Base-by-base conservation (phyloP, 2,888 invertebrate genomes). In the Ptychoptera contaminata region DNA sequence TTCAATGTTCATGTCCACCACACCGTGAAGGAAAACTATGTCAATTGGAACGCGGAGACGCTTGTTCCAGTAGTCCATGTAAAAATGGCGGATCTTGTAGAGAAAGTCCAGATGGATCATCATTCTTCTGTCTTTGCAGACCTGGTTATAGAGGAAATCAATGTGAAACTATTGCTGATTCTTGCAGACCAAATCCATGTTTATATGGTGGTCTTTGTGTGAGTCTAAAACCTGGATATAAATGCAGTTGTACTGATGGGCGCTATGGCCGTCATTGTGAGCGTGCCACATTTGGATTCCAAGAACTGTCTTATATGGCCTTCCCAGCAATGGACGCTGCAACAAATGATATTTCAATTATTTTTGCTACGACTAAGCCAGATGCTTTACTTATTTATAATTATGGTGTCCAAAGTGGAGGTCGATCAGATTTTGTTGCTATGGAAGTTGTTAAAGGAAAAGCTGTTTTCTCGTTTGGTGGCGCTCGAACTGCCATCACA, bases 131-230 rank as follows among this genome's bases (percentile, higher is more conserved):
- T 56, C 68, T 88, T 2, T 96, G 94, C 59, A 76, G 90, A 2
- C 84, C 88, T 2, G 92, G 92, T 1, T 94, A 87, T 61, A 76
- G 87, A 10, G 94, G 96, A 2, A 85, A 84, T 60, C 81, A 82
- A 52, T 96, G 94, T 61, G 91, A 93, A 67, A 79, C 81, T 15
- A 71, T 84, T 3, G 82, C 87, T 0, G 90, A 92, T 60, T 86
- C 87, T 0, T 96, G 94, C 58, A 72, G 90, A 47, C 87, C 90
- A 1, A 91, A 92, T 62, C 93, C 92, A n/a, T 94, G 94, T 56
- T 68, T 86, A 49, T 73, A 90, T 60, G 91, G 88, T 23, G 93
- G 93, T 30, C 72, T 85, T 38, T 94, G 94, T 58, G 78, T 88
- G 12, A 81, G 83, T 49, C 68, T 87, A n/a, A 86, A 87, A 58